A percentile compares a stretch with the other conserved stretches of the same genome.
Evolutionary conservation across 2,888 invertebrate genomes (phyloP).

Genomic region (Volucella inflata): DNA sequence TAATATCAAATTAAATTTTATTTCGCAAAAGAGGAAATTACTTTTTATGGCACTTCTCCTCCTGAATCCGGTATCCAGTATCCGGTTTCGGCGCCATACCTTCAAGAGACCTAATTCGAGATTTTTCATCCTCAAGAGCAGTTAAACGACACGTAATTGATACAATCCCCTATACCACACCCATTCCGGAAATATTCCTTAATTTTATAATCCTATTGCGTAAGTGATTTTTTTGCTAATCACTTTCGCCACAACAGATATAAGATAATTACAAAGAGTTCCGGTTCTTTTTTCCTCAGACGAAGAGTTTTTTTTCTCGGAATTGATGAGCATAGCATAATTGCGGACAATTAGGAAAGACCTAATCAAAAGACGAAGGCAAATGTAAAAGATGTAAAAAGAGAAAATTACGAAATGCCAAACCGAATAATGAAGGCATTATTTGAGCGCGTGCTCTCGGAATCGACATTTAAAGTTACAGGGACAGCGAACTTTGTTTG

Average conservation of each 20-base stretch:
- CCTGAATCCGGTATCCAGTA: no score
- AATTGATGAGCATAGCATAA: conserved; percentile 5
- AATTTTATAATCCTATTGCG: not conserved
- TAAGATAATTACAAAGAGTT: not conserved
- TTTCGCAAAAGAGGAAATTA: no score
- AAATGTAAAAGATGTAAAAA: not conserved
- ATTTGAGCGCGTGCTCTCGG: not conserved
- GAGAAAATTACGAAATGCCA: not conserved
- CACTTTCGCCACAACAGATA: conserved; percentile 5
- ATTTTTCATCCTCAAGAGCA: no score
- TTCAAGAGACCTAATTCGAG: no score
- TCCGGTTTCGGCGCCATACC: no score
- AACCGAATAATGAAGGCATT: not conserved
- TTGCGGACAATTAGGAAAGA: conserved; percentile 5
- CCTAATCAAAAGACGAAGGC: conserved; percentile 15
- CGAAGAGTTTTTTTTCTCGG: no score
- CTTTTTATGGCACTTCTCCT: no score
- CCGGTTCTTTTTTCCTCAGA: not conserved
- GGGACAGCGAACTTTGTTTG: not conserved
- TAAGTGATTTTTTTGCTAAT: not conserved
- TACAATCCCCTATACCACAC: not conserved
- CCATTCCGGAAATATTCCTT: not conserved
- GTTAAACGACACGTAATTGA: no score
- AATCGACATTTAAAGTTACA: conserved; percentile 4
- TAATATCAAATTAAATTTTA: no score